Base-by-base conservation (phyloP, 2,113 vertebrate genomes). In the Hiodon alosoides region DNA sequence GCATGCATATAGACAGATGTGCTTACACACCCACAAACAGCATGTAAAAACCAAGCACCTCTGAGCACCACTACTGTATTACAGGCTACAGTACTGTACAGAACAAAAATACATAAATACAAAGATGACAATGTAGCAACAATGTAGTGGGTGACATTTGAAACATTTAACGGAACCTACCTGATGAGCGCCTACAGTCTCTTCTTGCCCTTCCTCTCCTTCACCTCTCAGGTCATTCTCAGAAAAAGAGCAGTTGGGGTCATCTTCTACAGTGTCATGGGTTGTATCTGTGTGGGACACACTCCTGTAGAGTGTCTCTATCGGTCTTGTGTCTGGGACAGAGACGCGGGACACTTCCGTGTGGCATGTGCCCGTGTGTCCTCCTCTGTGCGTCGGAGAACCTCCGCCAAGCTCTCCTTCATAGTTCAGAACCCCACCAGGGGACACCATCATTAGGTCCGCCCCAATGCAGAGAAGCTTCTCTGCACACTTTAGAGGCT, bases 401-500 rank as follows among this genome's bases (percentile, higher is more conserved):
- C 71, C 76, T 76, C 80, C 82, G 46, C 3, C 60, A 17, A n/a
- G 14, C 47, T n/a, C 17, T 14, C 79, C 62, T 0, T 71, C 55
- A 31, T 81, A 73, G 73, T 86, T 84, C 57, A 83, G 83, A 14
- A 76, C 69, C 61, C 81, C 50, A 77, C 59, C 61, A 7, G 71
- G 52, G 48, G 71, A 65, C 8, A 57, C 31, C 2, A 79, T 81
- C 53, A 71, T 53, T 3, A 79, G 79, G 4, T 58, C 77, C 53
- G 85, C 81, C 57, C 69, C 85, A 0, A 69, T 53, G 79, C 66
- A 82, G 10, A 81, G 76, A 4, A 71, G 72, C 74, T 82, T 83
- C 73, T 81, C 80, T 0, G 47, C 79, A 65, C 61, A 81, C 78
- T 87, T 90, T 60, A 83, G 81, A 0, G 77, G 57, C 14, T 72